Evolutionary conservation across 2,113 vertebrate species (phyloP).

Genomic region (Pimephales promelas): DNA sequence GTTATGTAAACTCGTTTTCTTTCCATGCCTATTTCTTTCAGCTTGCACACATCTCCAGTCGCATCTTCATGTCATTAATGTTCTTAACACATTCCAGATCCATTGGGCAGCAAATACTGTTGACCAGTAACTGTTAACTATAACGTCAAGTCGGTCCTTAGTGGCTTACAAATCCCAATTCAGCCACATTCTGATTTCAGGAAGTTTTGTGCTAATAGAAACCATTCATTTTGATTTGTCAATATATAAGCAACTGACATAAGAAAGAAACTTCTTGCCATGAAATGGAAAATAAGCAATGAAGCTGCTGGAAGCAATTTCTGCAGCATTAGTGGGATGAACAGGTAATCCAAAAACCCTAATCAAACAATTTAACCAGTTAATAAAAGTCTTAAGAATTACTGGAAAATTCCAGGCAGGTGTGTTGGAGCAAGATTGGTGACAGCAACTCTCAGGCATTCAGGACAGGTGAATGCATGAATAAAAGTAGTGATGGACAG

Average conservation of each 20-base stretch:
- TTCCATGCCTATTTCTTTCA: conserved; percentile 25
- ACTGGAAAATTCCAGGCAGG: neutral
- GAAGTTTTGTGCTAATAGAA: neutral
- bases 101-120: neutral
- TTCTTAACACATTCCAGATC: conserved; percentile 40
- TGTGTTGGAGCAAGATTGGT: neutral
- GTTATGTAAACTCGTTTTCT: conserved; percentile 8
- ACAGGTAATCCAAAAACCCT: neutral
- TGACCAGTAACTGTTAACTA: neutral
- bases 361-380: neutral
- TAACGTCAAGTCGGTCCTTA: neutral
- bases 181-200: neutral
- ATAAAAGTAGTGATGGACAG: conserved; percentile 11
- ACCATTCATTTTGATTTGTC: too few species aligned
- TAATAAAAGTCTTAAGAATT: neutral
- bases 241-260: too few species aligned
- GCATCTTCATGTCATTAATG: conserved; percentile 42
- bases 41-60: conserved; percentile 45
- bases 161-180: neutral
- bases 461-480: conserved; percentile 25
- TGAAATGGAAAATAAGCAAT: neutral
- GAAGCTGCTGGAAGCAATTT: neutral
- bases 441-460: neutral
- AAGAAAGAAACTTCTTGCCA: neutral
- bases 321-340: neutral